Base-by-base conservation (phyloP, 1,140 invertebrate genomes). In the Trissolcus basalis region DNA sequence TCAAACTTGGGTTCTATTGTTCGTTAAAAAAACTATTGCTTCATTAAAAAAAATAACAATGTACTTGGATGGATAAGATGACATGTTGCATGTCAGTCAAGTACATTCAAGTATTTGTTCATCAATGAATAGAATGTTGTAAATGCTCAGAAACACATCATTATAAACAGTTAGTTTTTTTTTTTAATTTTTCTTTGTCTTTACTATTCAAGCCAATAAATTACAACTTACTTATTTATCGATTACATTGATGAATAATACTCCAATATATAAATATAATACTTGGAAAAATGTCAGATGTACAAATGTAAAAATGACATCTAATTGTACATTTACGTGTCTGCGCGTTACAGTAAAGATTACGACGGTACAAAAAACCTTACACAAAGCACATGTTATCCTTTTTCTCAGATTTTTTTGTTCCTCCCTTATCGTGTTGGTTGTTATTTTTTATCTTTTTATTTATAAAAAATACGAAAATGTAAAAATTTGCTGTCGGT, bases 291-390 rank as follows among this genome's bases (percentile, higher is more conserved):
- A 70, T 67, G 60, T 76, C 54, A 70, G 70, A 70, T 65, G 60
- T 76, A 76, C 73, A 76, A 70, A 76, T 76, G 65, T 76, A 76
- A 65, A 70, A 70, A 75, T 70, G 56, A 76, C 60, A 64, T 16
- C 43, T 76, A 76, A 76, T 70, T 59, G 60, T 76, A 70, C 45
- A 61, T 64, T 51, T 19, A 74, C n/a, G n/a, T 60, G 63, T 61
- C 15, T 39, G 47, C 51, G 41, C 44, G 35, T 68, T 63, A 11
- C 12, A 16, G 51, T 56, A 60, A 39, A 50, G 47, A 14, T 61
- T 33, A 50, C 55, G 13, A 45, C 1, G 5, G 36, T 65, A 65
- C 53, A 41, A 65, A 50, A 43, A 60, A 41, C 15, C 15, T 50
- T 9, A 53, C 15, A 27, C 54, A 13, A 36, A 43, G 41, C 54